Conservation (phyloP, 2,797 vertebrate species). For the Rhynchotus rufescens region DNA sequence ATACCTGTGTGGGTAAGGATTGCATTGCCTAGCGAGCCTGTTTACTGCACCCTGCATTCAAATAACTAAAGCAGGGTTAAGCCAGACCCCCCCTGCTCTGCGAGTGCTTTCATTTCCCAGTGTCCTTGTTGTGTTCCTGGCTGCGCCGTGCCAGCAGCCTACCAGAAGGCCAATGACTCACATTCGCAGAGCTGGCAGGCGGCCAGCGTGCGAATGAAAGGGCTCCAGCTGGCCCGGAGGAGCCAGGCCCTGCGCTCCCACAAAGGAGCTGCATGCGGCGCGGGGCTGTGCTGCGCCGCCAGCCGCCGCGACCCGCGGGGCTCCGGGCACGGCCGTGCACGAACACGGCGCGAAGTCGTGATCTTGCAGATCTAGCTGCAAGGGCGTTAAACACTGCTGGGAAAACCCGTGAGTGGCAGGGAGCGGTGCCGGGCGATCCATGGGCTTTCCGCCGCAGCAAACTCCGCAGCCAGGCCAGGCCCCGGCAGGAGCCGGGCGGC, state of each 20-base stretch:
- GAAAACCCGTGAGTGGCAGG: too few relatives aligned
- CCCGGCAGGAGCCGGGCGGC: neutral
- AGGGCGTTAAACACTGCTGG: neutral
- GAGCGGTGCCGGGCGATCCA: neutral
- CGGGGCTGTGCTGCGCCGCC: neutral
- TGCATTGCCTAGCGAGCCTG: fast-evolving
- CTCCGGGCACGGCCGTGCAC: neutral
- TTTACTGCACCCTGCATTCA: neutral
- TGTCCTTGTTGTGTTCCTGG: neutral
- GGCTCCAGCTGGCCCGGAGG: conserved; percentile 46
- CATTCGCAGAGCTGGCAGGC: conserved; percentile 13
- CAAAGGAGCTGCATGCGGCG: neutral
- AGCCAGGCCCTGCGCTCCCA: neutral
- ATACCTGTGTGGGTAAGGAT: neutral
- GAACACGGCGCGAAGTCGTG: neutral
- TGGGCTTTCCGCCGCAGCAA: neutral
- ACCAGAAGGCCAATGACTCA: neutral
- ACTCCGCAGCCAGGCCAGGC: neutral
- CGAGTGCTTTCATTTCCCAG: neutral
- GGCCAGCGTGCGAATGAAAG: conserved; percentile 5
- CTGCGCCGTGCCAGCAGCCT: neutral
- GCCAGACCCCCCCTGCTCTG: neutral
- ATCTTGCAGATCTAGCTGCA: neutral
- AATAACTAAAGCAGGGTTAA: neutral
- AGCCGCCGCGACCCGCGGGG: neutral